Evolutionary conservation across 2,888 invertebrate species (phyloP).

Genomic region (Anoplius nigerrimus): DNA sequence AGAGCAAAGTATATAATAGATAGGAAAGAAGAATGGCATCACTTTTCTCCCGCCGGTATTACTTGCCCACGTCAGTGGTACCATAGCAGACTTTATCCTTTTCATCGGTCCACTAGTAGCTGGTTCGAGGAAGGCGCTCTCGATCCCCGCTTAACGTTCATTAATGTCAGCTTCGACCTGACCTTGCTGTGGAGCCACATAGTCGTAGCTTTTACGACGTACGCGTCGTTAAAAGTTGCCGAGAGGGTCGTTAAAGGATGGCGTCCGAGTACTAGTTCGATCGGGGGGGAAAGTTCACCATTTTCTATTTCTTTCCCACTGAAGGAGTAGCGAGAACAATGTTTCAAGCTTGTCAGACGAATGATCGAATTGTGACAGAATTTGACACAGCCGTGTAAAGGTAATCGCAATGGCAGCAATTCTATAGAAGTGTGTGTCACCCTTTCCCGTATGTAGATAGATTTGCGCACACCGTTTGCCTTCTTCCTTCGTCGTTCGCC

Average conservation of each 20-base stretch:
- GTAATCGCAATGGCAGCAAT: no score
- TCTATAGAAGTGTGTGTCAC: no score
- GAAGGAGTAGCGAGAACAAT: no score
- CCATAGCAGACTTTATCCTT: slow-evolving; percentile 5
- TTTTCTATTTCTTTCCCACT: no score
- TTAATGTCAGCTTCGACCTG: slow-evolving; percentile 3
- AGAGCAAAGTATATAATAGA: no score
- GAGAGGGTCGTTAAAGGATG: neutral
- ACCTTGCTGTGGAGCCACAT: neutral
- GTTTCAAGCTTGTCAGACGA: no score
- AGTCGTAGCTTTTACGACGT: slow-evolving; percentile 11
- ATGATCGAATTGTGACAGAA: no score
- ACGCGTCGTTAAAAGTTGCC: slow-evolving; percentile 8
- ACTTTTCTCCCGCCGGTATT: neutral
- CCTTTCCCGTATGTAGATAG: no score
- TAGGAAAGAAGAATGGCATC: no score
- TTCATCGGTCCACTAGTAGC: slow-evolving; percentile 4
- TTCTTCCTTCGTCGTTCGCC: slow-evolving; percentile 61
- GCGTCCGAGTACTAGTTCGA: neutral
- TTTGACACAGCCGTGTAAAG: no score
- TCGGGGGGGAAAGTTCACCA: neutral
- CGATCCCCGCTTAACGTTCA: slow-evolving; percentile 11
- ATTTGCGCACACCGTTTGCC: no score
- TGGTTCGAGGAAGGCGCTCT: neutral
- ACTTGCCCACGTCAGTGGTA: slow-evolving; percentile 20